These are phyloP conservation scores for Formica aserva DNA, from an alignment of 2,888 invertebrate species.

Conservation along the genomic window DNA sequence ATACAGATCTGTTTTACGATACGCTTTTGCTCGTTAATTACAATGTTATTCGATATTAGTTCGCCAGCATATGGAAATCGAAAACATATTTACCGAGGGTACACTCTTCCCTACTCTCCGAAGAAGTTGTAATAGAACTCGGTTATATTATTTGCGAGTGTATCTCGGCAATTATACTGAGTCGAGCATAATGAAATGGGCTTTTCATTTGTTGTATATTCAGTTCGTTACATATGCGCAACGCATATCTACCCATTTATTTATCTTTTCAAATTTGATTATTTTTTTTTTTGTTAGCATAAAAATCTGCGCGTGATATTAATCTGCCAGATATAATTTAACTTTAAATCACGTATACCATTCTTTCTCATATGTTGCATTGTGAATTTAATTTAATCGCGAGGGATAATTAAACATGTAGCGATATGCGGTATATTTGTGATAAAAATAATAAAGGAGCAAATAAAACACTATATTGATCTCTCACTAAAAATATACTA, in stretches of 20 bases:
- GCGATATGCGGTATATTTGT: neutral
- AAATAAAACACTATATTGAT: neutral
- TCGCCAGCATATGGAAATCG: neutral
- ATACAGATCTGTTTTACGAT: constrained; percentile 2
- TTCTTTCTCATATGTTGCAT: neutral
- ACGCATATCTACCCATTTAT: neutral
- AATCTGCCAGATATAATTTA: neutral
- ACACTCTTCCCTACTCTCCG: neutral
- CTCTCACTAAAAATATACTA: constrained; percentile 12
- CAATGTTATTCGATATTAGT: constrained; percentile 34
- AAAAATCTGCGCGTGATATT: neutral
- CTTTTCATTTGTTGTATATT: neutral
- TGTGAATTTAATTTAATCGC: constrained; percentile 7
- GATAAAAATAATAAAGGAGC: constrained; percentile 9
- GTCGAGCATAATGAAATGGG: neutral
- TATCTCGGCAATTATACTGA: neutral
- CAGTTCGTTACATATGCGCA: neutral
- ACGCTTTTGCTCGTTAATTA: constrained; percentile 41
- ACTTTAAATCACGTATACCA: neutral
- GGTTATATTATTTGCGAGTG: neutral
- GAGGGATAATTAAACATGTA: constrained; percentile 5
- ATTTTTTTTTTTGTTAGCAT: neutral
- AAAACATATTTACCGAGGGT: constrained; percentile 19
- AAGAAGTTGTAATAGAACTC: constrained; percentile 8
- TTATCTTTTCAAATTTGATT: neutral